phyloP scores from a whole-genome alignment of 2,113 vertebrate species.

The Typhlomys cinereus region DNA sequence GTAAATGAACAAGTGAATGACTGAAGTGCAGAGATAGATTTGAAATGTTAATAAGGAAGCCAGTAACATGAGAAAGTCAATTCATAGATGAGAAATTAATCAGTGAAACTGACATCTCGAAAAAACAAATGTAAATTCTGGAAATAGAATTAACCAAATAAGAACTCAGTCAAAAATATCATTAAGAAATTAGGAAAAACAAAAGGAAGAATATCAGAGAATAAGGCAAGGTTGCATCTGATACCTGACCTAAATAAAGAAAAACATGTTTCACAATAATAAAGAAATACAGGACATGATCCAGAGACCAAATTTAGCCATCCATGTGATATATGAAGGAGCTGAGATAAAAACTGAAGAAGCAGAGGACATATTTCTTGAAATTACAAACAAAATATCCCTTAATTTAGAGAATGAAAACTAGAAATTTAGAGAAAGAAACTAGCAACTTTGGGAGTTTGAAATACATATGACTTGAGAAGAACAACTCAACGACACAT shows the following conservation, averaged over 20 bases:
- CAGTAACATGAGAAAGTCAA: neutral
- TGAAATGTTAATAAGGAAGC: neutral
- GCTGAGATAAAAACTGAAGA: neutral
- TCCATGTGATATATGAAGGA: neutral
- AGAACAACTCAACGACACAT: neutral
- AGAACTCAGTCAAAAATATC: neutral
- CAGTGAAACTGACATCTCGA: neutral
- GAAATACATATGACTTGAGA: neutral
- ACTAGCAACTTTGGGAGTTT: too few species aligned
- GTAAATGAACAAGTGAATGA: neutral
- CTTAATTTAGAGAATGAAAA: neutral
- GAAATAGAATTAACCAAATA: neutral
- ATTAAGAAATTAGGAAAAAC: neutral
- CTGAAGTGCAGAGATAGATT: neutral
- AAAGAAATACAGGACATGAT: neutral
- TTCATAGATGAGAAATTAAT: neutral
- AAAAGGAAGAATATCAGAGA: neutral
- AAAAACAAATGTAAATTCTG: neutral
- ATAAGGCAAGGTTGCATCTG: neutral
- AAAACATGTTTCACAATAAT: neutral
- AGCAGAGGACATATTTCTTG: too few species aligned
- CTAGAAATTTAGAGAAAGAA: neutral
- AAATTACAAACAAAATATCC: neutral
- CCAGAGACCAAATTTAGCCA: neutral
- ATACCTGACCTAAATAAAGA: too few species aligned